Evolutionary conservation across 2,797 vertebrate genomes (phyloP).

Genomic region (Phyllotis vaccarum): DNA sequence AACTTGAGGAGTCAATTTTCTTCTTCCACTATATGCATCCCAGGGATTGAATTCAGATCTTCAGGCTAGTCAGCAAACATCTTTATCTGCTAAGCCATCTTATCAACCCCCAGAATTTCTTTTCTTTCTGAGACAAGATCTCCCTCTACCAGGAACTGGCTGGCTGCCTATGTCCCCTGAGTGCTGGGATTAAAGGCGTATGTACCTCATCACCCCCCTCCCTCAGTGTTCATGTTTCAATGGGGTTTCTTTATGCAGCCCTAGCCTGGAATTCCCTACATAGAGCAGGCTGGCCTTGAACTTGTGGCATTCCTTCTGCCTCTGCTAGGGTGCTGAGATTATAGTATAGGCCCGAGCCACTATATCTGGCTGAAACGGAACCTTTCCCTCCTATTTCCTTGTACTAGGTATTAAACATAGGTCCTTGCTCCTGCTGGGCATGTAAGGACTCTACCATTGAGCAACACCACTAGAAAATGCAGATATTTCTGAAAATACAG

Average conservation of each 20-base stretch:
- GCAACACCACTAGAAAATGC: neutral
- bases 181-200: neutral
- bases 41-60: neutral
- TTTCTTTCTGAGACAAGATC: neutral
- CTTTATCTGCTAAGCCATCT: neutral
- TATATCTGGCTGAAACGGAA: neutral
- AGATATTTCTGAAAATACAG: neutral
- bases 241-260: neutral
- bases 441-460: neutral
- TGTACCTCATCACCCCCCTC: neutral
- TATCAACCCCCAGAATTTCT: neutral
- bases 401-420: neutral
- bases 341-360: neutral
- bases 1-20: neutral
- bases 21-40: neutral
- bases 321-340: neutral
- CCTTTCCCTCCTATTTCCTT: neutral
- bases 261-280: neutral
- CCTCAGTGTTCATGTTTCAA: neutral
- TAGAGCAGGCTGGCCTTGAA: neutral
- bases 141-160: neutral
- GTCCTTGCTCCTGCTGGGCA: neutral
- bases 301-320: neutral
- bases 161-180: neutral
- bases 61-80: neutral